A percentile compares a stretch with the other conserved stretches of the same genome.
Evolutionary conservation across 2,113 vertebrate species (phyloP).

Genomic region (Odontophorus gujanensis): DNA sequence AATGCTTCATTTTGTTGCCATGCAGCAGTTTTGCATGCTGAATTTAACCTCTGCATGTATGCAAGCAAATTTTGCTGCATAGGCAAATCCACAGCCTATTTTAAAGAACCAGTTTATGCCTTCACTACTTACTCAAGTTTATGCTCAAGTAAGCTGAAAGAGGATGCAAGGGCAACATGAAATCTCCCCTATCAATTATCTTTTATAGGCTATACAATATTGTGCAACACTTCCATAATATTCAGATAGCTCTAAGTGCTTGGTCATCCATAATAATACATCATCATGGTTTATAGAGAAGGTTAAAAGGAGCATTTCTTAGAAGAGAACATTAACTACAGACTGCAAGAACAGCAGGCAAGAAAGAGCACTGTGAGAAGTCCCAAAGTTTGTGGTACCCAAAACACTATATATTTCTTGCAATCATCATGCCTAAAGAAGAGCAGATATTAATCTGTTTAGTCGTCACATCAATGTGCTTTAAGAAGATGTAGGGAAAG

Average conservation of each 20-base stretch:
- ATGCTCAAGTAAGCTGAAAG: constrained; percentile 44
- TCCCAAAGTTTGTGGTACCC: neutral
- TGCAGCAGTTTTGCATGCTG: neutral
- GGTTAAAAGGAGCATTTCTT: constrained; percentile 11
- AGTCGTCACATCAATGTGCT: neutral
- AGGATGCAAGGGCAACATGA: neutral
- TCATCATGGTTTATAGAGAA: constrained; percentile 14
- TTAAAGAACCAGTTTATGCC: constrained; percentile 33
- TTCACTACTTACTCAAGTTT: constrained; percentile 4
- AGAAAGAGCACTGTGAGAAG: neutral
- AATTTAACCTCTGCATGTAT: neutral
- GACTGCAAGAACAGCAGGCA: neutral
- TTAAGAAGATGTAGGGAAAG: neutral
- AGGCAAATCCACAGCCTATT: constrained; percentile 18
- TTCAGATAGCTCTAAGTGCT: neutral
- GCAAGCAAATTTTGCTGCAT: neutral
- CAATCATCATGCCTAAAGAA: neutral
- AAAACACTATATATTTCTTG: neutral
- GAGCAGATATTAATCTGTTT: neutral
- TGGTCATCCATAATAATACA: neutral
- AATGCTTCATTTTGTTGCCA: neutral
- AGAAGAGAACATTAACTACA: neutral
- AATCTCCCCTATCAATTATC: constrained; percentile 12
- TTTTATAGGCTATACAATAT: constrained; percentile 26
- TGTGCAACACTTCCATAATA: constrained; percentile 18